Percentiles rank a stretch among this genome's conserved stretches.
Evolutionary conservation across 2,797 vertebrate genomes (phyloP).

Genomic region (Trachurus trachurus): DNA sequence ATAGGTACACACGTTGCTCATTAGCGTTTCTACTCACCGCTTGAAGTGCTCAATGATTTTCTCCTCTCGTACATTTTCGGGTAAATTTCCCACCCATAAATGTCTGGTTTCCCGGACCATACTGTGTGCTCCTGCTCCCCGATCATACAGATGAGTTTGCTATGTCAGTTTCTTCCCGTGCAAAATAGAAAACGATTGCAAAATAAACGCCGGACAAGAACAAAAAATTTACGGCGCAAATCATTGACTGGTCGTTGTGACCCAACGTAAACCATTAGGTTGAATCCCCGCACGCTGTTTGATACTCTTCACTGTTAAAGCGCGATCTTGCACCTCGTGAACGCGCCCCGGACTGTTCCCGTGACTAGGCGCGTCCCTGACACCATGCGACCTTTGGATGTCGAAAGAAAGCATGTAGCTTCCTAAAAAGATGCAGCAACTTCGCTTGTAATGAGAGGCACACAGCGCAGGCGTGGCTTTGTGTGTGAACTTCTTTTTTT

Average conservation of each 20-base stretch:
- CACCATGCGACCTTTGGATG: constrained; percentile 88
- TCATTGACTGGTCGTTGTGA: constrained; percentile 80
- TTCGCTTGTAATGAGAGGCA: constrained; percentile 78
- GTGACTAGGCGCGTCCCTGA: constrained; percentile 89
- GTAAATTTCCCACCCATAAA: constrained; percentile 99
- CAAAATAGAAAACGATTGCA: constrained; percentile 76
- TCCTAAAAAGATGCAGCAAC: constrained; percentile 85
- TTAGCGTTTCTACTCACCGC: constrained; percentile 91
- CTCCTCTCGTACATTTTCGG: constrained; percentile 98
- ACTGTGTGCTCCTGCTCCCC: constrained; percentile 89
- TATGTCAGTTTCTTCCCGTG: constrained; percentile 77
- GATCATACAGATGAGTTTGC: constrained; percentile 87
- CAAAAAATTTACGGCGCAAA: constrained; percentile 67
- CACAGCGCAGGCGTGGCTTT: constrained; percentile 84
- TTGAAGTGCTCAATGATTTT: constrained; percentile 99
- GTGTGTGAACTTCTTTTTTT: constrained; percentile 81
- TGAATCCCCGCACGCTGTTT: constrained; percentile 83
- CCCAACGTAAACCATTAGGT: constrained; percentile 83
- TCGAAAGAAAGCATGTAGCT: constrained; percentile 83
- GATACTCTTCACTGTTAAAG: constrained; percentile 84
- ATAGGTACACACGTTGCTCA: constrained; percentile 20
- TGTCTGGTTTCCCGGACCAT: constrained; percentile 99
- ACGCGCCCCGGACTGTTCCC: constrained; percentile 85
- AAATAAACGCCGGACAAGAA: constrained; percentile 60
- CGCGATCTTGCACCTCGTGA: constrained; percentile 84